phyloP scores from a whole-genome alignment of 1,140 invertebrate genomes.

The Sesamia nonagrioides region DNA sequence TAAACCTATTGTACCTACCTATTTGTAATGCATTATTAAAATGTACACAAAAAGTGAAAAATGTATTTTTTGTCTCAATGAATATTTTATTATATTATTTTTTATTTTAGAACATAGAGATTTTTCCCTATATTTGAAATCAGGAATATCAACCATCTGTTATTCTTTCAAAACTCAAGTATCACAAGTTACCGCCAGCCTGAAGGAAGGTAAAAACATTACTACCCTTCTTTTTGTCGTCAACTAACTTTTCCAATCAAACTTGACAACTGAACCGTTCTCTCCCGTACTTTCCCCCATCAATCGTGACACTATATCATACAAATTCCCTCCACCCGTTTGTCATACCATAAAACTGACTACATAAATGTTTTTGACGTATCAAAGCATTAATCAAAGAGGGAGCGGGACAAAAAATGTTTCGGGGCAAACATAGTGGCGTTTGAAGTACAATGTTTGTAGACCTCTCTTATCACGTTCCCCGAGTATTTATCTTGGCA shows the following conservation, averaged over 20 bases:
- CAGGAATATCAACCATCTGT: neutral
- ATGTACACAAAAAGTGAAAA: too few species aligned
- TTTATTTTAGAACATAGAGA: too few species aligned
- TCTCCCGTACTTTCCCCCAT: slow-evolving; percentile 24
- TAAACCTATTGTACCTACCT: too few species aligned
- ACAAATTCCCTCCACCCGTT: slow-evolving; percentile 39
- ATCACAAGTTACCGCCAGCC: neutral
- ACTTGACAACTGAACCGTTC: slow-evolving; percentile 28
- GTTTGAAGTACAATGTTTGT: slow-evolving; percentile 45
- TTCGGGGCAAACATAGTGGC: slow-evolving; percentile 31
- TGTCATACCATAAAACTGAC: slow-evolving; percentile 49
- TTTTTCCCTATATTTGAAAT: neutral
- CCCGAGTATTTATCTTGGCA: slow-evolving; percentile 57
- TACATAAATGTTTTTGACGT: slow-evolving; percentile 51
- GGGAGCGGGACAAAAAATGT: slow-evolving; percentile 49
- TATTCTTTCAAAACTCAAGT: neutral
- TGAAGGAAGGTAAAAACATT: slow-evolving; percentile 7
- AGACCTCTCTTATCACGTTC: slow-evolving; percentile 54
- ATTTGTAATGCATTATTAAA: too few species aligned
- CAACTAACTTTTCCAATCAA: slow-evolving; percentile 32
- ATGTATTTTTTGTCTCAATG: too few species aligned
- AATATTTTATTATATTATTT: neutral
- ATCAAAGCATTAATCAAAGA: slow-evolving; percentile 56
- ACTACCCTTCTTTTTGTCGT: slow-evolving; percentile 11
- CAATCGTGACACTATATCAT: slow-evolving; percentile 43